These are phyloP conservation scores for Plagodis pulveraria DNA, from an alignment of 2,888 invertebrate species.

Conservation along the genomic window DNA sequence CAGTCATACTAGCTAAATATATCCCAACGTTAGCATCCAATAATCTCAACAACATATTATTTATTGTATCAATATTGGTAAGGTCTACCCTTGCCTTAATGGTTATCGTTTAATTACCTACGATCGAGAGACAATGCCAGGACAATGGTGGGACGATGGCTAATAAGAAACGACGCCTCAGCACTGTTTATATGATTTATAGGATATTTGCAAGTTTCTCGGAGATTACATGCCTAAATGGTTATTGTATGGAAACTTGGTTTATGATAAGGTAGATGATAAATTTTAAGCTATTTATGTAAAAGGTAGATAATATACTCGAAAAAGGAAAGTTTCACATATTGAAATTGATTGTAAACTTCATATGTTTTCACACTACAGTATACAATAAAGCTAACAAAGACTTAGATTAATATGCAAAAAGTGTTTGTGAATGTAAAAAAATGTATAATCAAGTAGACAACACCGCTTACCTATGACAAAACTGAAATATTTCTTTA, in stretches of 20 bases:
- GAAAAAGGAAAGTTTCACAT: no score
- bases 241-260: conserved; percentile 50
- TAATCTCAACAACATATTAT: conserved; percentile 69
- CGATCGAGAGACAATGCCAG: conserved; percentile 73
- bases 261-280: conserved; percentile 39
- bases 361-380: no score
- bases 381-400: no score
- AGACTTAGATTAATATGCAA: no score
- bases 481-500: no score
- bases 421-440: no score
- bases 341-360: no score
- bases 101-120: conserved; percentile 82
- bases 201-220: conserved; percentile 64
- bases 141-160: conserved; percentile 51
- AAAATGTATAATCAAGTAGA: no score
- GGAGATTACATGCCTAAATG: conserved; percentile 69
- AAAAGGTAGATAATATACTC: no score
- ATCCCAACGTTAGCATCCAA: conserved; percentile 43
- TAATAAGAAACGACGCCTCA: conserved; percentile 80
- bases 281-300: background rate
- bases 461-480: no score
- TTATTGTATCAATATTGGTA: conserved; percentile 80
- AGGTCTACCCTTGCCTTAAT: conserved; percentile 72
- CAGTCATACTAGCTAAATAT: background rate
- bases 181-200: conserved; percentile 77